These are phyloP conservation scores for Tringa solitaria DNA, from an alignment of 2,113 vertebrate genomes.

Conservation along the genomic window DNA sequence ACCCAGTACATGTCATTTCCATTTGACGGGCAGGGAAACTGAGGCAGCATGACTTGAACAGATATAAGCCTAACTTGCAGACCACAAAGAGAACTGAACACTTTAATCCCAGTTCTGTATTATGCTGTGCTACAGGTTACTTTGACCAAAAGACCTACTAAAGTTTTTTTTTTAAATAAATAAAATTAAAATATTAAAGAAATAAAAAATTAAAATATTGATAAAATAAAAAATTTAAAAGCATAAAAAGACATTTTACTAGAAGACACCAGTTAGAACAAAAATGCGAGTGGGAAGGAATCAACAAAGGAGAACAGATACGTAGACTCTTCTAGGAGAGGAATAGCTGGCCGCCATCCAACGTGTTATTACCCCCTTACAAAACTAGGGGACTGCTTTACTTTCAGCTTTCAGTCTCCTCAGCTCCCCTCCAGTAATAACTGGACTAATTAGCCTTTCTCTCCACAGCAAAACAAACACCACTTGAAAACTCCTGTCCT, in stretches of 20 bases:
- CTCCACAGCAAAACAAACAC: background rate
- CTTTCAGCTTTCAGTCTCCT: background rate
- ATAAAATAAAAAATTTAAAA: no score
- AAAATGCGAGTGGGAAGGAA: background rate
- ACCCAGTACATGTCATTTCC: background rate
- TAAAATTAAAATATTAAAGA: background rate
- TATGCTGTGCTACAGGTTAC: background rate
- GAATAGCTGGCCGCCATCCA: background rate
- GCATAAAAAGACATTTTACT: background rate
- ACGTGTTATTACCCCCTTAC: background rate
- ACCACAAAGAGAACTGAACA: background rate
- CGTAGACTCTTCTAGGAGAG: accelerated
- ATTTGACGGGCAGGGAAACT: background rate
- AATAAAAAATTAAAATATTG: no score
- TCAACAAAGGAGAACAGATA: background rate
- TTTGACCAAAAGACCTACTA: background rate
- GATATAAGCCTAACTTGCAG: background rate
- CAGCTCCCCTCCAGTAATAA: background rate
- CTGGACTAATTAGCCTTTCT: background rate
- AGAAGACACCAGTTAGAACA: background rate
- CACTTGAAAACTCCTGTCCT: background rate
- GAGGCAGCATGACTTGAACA: background rate
- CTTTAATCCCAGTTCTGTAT: background rate
- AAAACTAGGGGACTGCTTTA: background rate
- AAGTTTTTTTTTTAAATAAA: background rate